A percentile compares a stretch with the other conserved stretches of the same genome.
Evolutionary conservation across 2,113 vertebrate genomes (phyloP).

Genomic region (Rallus limicola): DNA sequence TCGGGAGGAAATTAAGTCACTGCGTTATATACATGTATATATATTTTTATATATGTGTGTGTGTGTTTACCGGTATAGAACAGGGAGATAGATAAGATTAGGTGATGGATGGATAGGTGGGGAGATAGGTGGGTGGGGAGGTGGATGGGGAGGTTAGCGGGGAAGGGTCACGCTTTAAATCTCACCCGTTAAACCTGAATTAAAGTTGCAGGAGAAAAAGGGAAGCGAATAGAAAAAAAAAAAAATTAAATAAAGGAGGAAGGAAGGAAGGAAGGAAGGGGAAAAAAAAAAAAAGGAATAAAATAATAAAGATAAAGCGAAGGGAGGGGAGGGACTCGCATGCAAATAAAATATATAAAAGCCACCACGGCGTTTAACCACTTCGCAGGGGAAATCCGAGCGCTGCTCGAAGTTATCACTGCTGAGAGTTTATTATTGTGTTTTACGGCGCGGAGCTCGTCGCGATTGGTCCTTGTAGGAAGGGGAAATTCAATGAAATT

Average conservation of each 20-base stretch:
- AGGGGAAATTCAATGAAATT: background rate
- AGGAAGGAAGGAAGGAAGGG: too few relatives aligned
- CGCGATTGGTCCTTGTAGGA: background rate
- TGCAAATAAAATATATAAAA: background rate
- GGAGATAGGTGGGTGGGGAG: background rate
- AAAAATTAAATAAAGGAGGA: too few relatives aligned
- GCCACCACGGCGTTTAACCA: background rate
- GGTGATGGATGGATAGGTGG: constrained; percentile 41
- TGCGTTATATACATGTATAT: too few relatives aligned
- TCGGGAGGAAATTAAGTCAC: background rate
- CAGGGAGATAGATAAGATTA: background rate
- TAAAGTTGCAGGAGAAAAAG: background rate
- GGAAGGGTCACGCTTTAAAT: constrained; percentile 1
- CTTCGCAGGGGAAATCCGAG: background rate
- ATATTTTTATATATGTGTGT: background rate
- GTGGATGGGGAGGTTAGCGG: background rate
- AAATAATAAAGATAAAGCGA: background rate
- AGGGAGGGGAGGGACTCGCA: background rate
- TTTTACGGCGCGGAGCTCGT: background rate
- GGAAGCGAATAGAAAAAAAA: too few relatives aligned
- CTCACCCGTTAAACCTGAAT: background rate
- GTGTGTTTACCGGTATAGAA: background rate
- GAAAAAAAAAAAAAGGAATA: background rate
- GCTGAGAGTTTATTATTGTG: background rate
- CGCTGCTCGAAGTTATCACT: background rate